Evolutionary conservation across 2,797 vertebrate species (phyloP), one percentile per base, ranked within the genome.

Genomic region (Alosa sapidissima): DNA sequence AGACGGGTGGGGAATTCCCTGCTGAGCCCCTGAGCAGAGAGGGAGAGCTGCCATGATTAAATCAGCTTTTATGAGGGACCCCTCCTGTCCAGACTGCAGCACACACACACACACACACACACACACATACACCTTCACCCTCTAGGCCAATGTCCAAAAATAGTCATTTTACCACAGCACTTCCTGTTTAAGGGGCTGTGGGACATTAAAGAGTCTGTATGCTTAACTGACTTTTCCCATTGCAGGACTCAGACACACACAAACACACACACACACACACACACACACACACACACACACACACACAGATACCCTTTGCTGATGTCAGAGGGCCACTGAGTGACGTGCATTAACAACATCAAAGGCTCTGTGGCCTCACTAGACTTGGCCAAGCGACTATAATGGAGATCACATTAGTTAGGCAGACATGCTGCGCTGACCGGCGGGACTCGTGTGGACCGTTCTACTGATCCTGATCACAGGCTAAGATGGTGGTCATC

Each of bases 191-290:
- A 47, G 41, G 2, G 41, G 19, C 72, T 78, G 5, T 75, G 68
- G 88, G 85, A 88, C 89, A 91, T 88, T 89, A 88, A 87, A 81
- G 85, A 84, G 82, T 52, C 78, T 89, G 36, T 78, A 47, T 47
- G 72, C 72, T 78, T 78, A 78, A 78, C 47, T 78, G 72, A 78
- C 72, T 78, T 78, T 47, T 78, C 36, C 72, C 72, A 47, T 52
- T 14, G n/a, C 45, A 52, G 45, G 14, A 41, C 52, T 60, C 55
- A 72, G 33, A 72, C 2, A 72, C 68, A 33, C 13, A 68, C 58
- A 62, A 1, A 62, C 21, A 33, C 24, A 65, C 6, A 72, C 68
- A 41, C 33, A 72, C 24, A 72, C 65, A 72, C 33, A 72, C 11
- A 72, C 68, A 72, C 13, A 72, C 2, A 72, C 68, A 33, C 3